Evolutionary conservation across 35 echinoderm and acorn worm genomes (phyloP).

Genomic region (Stichopus chloronotus): DNA sequence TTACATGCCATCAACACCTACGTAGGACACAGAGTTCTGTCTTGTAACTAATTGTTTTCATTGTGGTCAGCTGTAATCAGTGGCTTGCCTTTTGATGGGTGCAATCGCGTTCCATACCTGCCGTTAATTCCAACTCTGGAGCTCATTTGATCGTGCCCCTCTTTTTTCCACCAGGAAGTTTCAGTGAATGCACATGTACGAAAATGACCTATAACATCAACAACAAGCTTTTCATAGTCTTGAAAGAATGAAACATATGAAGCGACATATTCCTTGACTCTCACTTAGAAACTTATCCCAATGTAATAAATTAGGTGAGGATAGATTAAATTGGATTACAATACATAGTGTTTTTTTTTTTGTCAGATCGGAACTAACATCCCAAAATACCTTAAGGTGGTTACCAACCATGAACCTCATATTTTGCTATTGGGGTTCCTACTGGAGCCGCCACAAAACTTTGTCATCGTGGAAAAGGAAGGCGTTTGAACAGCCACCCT

Average conservation of each 20-base stretch:
- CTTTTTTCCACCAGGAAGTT: too few species aligned
- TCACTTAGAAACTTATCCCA: not conserved
- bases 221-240: too few species aligned
- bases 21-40: constrained; percentile 13
- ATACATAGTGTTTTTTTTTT: constrained; percentile 17
- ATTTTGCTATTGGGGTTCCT: constrained; percentile 13
- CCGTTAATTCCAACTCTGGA: not conserved
- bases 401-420: constrained; percentile 8
- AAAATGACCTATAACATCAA: too few species aligned
- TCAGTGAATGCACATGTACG: too few species aligned
- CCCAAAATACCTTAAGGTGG: constrained; percentile 12
- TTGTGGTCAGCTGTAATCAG: constrained; percentile 4
- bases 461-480: constrained; percentile 46
- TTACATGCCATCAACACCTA: too few species aligned
- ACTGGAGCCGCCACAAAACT: not conserved
- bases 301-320: not conserved
- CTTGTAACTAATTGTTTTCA: constrained; percentile 16
- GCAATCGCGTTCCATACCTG: not conserved
- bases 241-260: not conserved
- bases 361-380: constrained; percentile 26
- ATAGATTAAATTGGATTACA: not conserved
- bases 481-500: constrained; percentile 10
- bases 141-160: too few species aligned
- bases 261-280: not conserved
- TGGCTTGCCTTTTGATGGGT: not conserved